A percentile compares a stretch with the other conserved stretches of the same genome.
These are phyloP conservation scores for Labeo calbasu DNA, from an alignment of 2,797 vertebrate genomes.

Conservation along the genomic window DNA sequence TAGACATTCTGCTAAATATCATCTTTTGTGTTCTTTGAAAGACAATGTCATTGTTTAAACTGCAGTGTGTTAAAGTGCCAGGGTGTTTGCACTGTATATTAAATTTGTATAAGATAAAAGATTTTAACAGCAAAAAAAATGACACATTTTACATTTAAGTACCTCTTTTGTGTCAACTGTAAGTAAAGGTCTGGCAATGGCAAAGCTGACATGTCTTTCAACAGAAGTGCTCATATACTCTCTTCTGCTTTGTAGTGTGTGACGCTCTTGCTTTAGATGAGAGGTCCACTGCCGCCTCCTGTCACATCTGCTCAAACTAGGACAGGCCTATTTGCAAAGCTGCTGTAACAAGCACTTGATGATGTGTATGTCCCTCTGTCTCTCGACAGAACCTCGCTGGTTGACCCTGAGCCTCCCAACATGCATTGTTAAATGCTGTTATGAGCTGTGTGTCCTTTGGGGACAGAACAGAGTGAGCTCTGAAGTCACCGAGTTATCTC, in stretches of 20 bases:
- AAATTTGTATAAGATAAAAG: not conserved
- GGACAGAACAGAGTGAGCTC: constrained; percentile 17
- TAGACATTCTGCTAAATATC: not conserved
- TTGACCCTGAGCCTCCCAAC: not conserved
- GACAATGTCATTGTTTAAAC: not conserved
- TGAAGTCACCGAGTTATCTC: constrained; percentile 2
- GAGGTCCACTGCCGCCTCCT: not conserved
- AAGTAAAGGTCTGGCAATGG: not conserved
- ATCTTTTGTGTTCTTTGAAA: not conserved
- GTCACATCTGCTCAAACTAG: constrained; percentile 22
- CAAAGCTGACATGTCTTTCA: not conserved
- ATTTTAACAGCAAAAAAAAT: not conserved
- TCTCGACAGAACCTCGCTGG: not conserved
- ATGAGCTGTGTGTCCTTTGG: constrained; percentile 9
- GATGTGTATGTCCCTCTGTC: not conserved
- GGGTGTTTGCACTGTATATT: not conserved
- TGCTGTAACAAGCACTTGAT: constrained; percentile 14
- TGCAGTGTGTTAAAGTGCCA: not conserved
- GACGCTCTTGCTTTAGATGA: not conserved
- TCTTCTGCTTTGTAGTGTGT: not conserved
- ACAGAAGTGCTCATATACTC: not conserved
- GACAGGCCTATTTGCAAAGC: constrained; percentile 18
- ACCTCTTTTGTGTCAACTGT: not conserved
- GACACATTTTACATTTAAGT: not conserved
- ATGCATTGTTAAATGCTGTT: constrained; percentile 17